Conservation (phyloP, 2,888 invertebrate genomes). For the Amphipoea lucens region DNA sequence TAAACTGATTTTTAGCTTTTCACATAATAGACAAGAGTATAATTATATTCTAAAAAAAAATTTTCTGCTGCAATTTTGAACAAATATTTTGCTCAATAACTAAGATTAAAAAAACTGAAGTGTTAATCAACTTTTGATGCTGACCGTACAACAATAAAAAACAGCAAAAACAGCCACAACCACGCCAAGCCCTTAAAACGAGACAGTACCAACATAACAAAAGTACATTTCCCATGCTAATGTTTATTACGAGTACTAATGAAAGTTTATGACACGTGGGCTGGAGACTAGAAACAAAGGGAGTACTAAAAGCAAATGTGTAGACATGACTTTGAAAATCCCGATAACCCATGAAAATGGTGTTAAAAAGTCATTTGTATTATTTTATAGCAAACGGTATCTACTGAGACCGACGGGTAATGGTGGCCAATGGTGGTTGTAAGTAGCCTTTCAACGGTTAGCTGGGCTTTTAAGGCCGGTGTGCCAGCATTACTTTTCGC, state of each 20-base stretch:
- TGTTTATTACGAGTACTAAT: slow-evolving; percentile 52
- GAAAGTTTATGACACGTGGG: slow-evolving; percentile 53
- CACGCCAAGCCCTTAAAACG: slow-evolving; percentile 15
- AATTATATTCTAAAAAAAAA: too few relatives aligned
- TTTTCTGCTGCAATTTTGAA: too few relatives aligned
- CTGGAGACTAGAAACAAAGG: slow-evolving; percentile 42
- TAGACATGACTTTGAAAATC: slow-evolving; percentile 47
- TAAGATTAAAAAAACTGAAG: too few relatives aligned
- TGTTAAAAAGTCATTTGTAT: slow-evolving; percentile 41
- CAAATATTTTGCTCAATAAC: too few relatives aligned
- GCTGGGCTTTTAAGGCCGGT: too few relatives aligned
- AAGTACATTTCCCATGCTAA: slow-evolving; percentile 52
- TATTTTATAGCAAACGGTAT: slow-evolving; percentile 45
- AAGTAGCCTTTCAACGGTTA: background rate
- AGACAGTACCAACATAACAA: slow-evolving; percentile 46
- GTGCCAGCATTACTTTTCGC: too few relatives aligned
- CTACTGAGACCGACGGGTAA: background rate
- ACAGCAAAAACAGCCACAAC: background rate
- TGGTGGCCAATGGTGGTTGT: background rate
- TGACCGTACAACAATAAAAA: too few relatives aligned
- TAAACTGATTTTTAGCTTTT: too few relatives aligned
- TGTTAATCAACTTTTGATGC: too few relatives aligned
- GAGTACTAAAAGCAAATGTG: slow-evolving; percentile 39
- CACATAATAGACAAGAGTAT: too few relatives aligned
- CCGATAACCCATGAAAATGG: slow-evolving; percentile 29